A percentile compares a stretch with the other conserved stretches of the same genome.
phyloP scores from a whole-genome alignment of 92 coral and sea anemone species.

The Isaurus tuberculatus region DNA sequence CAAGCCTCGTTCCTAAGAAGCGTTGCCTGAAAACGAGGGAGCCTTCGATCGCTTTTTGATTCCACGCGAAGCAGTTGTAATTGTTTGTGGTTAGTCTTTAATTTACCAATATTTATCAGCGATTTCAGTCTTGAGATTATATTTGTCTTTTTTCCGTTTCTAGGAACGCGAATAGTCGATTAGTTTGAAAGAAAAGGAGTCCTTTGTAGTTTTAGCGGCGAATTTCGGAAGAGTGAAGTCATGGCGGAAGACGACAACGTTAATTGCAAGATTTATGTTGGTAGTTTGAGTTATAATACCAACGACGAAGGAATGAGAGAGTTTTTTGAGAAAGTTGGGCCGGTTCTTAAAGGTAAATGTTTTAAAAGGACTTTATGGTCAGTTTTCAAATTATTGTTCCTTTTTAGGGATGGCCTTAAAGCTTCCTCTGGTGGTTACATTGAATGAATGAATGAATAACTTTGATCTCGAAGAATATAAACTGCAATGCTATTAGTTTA shows the following conservation, averaged over 20 bases:
- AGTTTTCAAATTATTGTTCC: too few relatives aligned
- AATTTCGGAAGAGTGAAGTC: neutral
- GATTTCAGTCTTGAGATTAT: neutral
- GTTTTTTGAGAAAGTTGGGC: constrained; percentile 24
- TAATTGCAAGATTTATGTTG: constrained; percentile 24
- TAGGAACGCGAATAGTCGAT: neutral
- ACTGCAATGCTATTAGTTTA: too few relatives aligned
- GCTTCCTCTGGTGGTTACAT: too few relatives aligned
- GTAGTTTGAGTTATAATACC: constrained; percentile 33
- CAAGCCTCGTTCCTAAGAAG: neutral
- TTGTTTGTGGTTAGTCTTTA: neutral
- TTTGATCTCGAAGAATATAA: too few relatives aligned
- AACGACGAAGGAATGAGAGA: neutral
- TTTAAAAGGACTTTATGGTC: neutral
- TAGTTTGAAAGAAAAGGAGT: neutral
- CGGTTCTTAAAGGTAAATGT: constrained; percentile 11
- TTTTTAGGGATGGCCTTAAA: too few relatives aligned
- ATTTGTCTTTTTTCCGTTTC: neutral
- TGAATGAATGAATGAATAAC: too few relatives aligned
- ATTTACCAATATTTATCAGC: neutral
- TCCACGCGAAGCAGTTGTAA: neutral
- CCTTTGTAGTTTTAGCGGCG: neutral
- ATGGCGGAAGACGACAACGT: constrained; percentile 4
- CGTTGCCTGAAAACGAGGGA: neutral
- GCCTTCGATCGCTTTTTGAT: neutral